phyloP scores from a whole-genome alignment of 2,797 vertebrate genomes.

The Rhadinocentrus ornatus region DNA sequence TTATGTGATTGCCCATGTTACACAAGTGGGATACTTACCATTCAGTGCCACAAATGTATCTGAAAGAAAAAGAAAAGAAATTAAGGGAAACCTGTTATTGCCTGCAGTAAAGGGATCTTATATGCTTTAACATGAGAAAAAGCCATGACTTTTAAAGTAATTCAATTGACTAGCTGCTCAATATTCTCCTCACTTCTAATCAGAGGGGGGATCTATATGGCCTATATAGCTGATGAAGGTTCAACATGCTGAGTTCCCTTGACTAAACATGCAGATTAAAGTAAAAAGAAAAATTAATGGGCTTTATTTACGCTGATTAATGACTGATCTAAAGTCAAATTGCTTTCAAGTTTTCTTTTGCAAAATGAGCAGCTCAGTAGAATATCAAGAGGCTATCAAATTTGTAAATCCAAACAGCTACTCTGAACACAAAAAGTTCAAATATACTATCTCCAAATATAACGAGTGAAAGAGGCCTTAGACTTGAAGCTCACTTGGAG shows the following conservation, averaged over 20 bases:
- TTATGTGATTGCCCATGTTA: constrained; percentile 56
- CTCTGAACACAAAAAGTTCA: constrained; percentile 27
- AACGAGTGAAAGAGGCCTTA: constrained; percentile 37
- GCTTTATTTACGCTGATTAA: constrained; percentile 49
- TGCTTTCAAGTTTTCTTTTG: constrained; percentile 34
- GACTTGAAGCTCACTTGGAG: constrained; percentile 15
- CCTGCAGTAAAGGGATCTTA: constrained; percentile 42
- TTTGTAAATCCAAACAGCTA: constrained; percentile 28
- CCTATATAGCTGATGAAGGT: constrained; percentile 52
- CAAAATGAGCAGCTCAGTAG: constrained; percentile 21
- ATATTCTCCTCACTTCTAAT: constrained; percentile 62
- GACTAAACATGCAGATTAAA: constrained; percentile 58
- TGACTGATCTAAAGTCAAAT: constrained; percentile 41
- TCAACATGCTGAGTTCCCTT: constrained; percentile 40
- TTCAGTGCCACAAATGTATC: constrained; percentile 99
- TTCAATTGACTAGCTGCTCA: constrained; percentile 60
- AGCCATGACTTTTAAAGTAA: constrained; percentile 68
- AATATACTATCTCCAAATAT: constrained; percentile 25
- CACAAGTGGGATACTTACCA: constrained; percentile 86
- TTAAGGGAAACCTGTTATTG: constrained; percentile 62
- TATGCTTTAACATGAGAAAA: constrained; percentile 60
- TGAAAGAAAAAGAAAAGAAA: constrained; percentile 82
- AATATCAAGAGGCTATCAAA: constrained; percentile 26
- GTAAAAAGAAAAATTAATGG: constrained; percentile 19
- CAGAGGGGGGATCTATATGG: constrained; percentile 55